Conservation (phyloP, 2,888 invertebrate species). For the Tipula helvola region DNA sequence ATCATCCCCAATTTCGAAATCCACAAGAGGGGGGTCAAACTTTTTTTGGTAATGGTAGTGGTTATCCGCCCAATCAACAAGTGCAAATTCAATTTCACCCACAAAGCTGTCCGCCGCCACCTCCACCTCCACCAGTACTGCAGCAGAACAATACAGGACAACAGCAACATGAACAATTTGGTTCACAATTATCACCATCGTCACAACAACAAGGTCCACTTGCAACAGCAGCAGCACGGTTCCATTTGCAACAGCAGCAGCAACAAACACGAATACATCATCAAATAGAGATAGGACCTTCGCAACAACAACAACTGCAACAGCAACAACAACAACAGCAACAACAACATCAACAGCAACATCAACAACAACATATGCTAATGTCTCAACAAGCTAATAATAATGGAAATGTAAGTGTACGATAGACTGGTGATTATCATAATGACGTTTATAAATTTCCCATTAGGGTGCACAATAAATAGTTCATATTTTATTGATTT, state of each 20-base stretch:
- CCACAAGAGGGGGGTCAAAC: not conserved
- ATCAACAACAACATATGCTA: constrained; percentile 13
- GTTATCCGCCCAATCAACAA: constrained; percentile 15
- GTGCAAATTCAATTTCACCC: constrained; percentile 13
- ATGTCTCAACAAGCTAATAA: not conserved
- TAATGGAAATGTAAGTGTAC: not conserved
- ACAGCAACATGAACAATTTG: constrained; percentile 7
- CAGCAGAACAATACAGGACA: constrained; percentile 4
- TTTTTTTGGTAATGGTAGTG: constrained; percentile 11
- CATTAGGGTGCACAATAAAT: not conserved
- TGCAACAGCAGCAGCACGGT: not conserved
- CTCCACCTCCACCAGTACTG: constrained; percentile 1
- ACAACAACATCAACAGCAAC: constrained; percentile 13
- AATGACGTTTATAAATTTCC: not conserved
- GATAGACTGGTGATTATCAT: not conserved
- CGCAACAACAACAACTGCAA: constrained; percentile 14
- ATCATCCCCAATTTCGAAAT: not conserved
- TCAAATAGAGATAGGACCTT: constrained; percentile 8
- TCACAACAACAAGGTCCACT: not conserved
- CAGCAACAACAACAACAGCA: constrained; percentile 10
- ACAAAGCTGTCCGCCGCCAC: not conserved
- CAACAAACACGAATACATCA: constrained; percentile 6
- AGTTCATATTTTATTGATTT: not conserved
- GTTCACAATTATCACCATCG: not conserved
- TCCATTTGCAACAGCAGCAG: constrained; percentile 7